Conservation (phyloP, 2,888 invertebrate genomes). For the Dione vanillae region DNA sequence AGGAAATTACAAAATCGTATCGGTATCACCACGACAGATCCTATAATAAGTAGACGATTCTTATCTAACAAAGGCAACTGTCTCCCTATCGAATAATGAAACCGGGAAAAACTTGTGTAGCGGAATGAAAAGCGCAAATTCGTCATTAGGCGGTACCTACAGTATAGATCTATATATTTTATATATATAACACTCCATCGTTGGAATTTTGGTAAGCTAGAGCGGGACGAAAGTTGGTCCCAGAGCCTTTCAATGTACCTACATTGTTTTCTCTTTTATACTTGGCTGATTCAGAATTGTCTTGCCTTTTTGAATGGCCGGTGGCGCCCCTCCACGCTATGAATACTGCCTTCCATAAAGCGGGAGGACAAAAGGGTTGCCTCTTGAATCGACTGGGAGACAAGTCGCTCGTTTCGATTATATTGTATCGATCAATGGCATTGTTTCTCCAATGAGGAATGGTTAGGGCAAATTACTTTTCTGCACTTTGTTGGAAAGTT, state of each 20-base stretch:
- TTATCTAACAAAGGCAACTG: conserved; percentile 76
- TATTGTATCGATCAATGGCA: conserved; percentile 81
- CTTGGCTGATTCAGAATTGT: conserved; percentile 83
- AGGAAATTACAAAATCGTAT: conserved; percentile 45
- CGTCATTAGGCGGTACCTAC: conserved; percentile 83
- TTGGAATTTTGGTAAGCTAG: conserved; percentile 51
- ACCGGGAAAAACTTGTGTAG: conserved; percentile 84
- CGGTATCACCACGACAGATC: conserved; percentile 42
- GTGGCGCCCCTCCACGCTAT: conserved; percentile 82
- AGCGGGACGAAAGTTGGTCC: conserved; percentile 76
- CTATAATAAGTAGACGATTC: conserved; percentile 66
- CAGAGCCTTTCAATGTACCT: conserved; percentile 84
- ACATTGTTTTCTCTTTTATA: conserved; percentile 84
- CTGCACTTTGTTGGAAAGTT: conserved; percentile 64
- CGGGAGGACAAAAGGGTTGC: conserved; percentile 82
- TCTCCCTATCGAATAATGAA: conserved; percentile 82
- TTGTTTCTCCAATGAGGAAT: conserved; percentile 79
- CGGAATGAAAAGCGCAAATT: conserved; percentile 85
- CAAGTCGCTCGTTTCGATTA: conserved; percentile 82
- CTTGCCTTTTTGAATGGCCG: conserved; percentile 83
- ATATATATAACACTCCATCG: conserved; percentile 49
- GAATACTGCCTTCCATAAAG: conserved; percentile 81
- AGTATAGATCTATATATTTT: conserved; percentile 59
- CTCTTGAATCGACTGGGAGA: conserved; percentile 82
- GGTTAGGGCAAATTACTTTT: conserved; percentile 83